Evolutionary conservation across 2,888 invertebrate species (phyloP).

Genomic region (Halictus ligatus): DNA sequence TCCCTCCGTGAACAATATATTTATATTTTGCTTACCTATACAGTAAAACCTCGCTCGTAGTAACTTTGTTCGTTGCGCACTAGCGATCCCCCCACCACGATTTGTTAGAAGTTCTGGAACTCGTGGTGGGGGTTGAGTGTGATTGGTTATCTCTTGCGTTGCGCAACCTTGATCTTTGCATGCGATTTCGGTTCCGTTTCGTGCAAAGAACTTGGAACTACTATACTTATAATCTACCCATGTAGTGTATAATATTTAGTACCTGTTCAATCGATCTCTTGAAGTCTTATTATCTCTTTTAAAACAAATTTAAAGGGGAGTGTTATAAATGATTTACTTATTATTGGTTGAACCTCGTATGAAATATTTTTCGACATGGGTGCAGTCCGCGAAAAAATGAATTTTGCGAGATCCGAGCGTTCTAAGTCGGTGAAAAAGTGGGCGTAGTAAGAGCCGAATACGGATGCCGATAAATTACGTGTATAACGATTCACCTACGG

Average conservation of each 20-base stretch:
- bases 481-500: slow-evolving; percentile 19
- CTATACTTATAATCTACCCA: background rate
- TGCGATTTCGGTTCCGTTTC: background rate
- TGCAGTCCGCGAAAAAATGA: background rate
- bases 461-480: slow-evolving; percentile 43
- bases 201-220: background rate
- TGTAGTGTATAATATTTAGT: too few species aligned
- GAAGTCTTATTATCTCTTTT: background rate
- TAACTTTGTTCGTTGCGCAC: too few species aligned
- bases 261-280: too few species aligned
- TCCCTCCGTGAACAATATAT: too few species aligned
- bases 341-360: background rate
- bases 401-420: background rate
- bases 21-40: too few species aligned
- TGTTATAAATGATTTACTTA: background rate
- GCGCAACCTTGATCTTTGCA: background rate
- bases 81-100: too few species aligned
- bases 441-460: background rate
- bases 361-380: background rate
- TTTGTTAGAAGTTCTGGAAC: too few species aligned
- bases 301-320: background rate
- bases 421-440: background rate
- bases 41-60: too few species aligned
- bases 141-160: background rate
- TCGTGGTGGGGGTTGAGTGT: background rate